Evolutionary conservation across 2,888 invertebrate species (phyloP).

Genomic region (Salpingus planirostris): DNA sequence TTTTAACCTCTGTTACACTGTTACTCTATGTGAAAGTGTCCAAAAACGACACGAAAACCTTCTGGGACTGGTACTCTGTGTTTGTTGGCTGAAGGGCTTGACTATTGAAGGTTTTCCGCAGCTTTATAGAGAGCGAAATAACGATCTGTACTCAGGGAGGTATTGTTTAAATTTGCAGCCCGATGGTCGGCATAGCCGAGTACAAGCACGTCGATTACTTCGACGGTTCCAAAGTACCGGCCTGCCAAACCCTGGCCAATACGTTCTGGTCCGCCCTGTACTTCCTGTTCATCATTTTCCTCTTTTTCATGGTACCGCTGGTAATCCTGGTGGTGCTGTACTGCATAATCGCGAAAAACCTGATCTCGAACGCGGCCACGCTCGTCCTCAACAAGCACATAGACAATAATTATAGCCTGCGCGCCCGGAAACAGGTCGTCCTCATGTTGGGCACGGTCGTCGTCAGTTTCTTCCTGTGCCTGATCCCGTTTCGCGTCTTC

Average conservation of each 20-base stretch:
- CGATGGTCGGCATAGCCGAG: constrained; percentile 68
- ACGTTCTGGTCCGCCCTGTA: constrained; percentile 68
- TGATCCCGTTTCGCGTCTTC: constrained; percentile 77
- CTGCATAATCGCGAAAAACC: constrained; percentile 72
- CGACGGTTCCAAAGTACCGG: constrained; percentile 62
- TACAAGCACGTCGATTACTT: constrained; percentile 58
- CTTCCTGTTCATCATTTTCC: constrained; percentile 67
- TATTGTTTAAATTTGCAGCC: constrained; percentile 59
- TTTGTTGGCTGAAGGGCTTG: constrained; percentile 17
- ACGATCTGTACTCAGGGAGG: too few relatives aligned
- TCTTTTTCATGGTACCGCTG: constrained; percentile 76
- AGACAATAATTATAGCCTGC: constrained; percentile 58
- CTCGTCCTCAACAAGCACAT: constrained; percentile 63
- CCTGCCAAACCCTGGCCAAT: constrained; percentile 72
- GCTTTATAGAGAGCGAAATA: too few relatives aligned
- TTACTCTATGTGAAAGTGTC: too few relatives aligned
- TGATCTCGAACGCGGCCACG: constrained; percentile 62
- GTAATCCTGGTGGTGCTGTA: constrained; percentile 72
- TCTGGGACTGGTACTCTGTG: too few relatives aligned
- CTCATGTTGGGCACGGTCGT: constrained; percentile 82
- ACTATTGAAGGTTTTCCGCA: constrained; percentile 29
- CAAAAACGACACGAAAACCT: too few relatives aligned
- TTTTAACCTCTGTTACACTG: too few relatives aligned
- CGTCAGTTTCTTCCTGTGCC: constrained; percentile 77
- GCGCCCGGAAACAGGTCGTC: constrained; percentile 75